Base-by-base conservation (phyloP, 2,797 vertebrate genomes). In the Bradypodion pumilum region DNA sequence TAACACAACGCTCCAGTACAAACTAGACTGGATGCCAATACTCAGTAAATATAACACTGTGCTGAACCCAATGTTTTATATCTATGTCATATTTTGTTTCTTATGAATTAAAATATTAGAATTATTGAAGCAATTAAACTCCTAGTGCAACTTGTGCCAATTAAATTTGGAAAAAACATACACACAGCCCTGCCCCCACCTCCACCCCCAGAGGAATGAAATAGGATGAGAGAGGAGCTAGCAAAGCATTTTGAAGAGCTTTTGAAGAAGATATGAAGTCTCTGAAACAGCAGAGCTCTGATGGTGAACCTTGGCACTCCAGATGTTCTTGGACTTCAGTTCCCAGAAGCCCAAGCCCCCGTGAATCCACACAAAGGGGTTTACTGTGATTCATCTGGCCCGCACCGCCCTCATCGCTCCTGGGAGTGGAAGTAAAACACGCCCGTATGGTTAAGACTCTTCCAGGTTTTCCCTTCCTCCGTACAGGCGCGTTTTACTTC, bases 61-160 rank as follows among this genome's bases (percentile, higher is more conserved):
- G 74, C 74, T 70, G 77, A 44, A 69, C 60, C 78, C 70, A 49
- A 59, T 85, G 44, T 42, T 70, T 75, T 73, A 35, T 74, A 68
- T 40, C 74, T 27, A 75, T 74, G 19, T 78, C 40, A 46, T 60
- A 56, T 52, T 81, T 80, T 44, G 29, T 82, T 86, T 88, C 56
- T 68, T 80, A 85, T 82, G 88, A 81, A 42, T 16, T 86, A 78
- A 83, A 80, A 77, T 85, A 69, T 59, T 88, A 85, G 88, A 87
- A 87, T 73, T 74, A 82, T 70, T 88, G 74, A 91, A 92, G 88
- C 69, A 86, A 90, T 84, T 91, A 79, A 56, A 66, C 87, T 85
- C 81, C 62, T 69, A 78, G 75, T 93, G 89, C 86, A 94, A 91
- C 63, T 72, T 78, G 89, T 88, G 89, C 73, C 92, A 93, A 93